phyloP scores from a whole-genome alignment of 2,797 vertebrate species.

The Pseudocheirus occidentalis region DNA sequence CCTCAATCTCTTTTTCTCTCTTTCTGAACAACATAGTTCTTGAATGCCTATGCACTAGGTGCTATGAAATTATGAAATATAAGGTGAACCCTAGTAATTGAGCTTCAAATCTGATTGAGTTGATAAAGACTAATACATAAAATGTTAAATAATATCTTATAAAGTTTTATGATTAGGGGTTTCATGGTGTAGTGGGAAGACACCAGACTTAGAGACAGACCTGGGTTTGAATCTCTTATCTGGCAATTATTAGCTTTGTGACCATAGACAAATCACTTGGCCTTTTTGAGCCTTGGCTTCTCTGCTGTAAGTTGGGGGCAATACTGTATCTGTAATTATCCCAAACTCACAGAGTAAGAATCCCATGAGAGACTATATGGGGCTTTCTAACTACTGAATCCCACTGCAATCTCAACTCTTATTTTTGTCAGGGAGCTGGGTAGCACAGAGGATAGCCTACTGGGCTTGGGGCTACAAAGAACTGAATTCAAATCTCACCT shows the following conservation, averaged over 20 bases:
- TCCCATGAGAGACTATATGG: not conserved
- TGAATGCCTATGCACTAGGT: not conserved
- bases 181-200: not conserved
- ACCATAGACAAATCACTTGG: not conserved
- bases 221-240: not conserved
- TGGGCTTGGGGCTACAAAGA: not conserved
- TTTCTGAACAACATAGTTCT: not conserved
- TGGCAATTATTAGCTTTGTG: not conserved
- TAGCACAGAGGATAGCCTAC: not conserved
- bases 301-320: not conserved
- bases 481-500: not conserved
- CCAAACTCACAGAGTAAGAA: not conserved
- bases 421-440: not conserved
- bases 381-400: not conserved
- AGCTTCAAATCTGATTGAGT: not conserved
- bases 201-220: not conserved
- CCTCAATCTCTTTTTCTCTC: not conserved
- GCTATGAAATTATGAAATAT: not conserved
- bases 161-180: not conserved
- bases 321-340: not conserved
- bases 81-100: not conserved
- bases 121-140: not conserved
- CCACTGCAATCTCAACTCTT: not conserved
- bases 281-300: not conserved
- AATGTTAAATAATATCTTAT: not conserved